Conservation (phyloP, 1,140 invertebrate species). For the Theocolax elegans region DNA sequence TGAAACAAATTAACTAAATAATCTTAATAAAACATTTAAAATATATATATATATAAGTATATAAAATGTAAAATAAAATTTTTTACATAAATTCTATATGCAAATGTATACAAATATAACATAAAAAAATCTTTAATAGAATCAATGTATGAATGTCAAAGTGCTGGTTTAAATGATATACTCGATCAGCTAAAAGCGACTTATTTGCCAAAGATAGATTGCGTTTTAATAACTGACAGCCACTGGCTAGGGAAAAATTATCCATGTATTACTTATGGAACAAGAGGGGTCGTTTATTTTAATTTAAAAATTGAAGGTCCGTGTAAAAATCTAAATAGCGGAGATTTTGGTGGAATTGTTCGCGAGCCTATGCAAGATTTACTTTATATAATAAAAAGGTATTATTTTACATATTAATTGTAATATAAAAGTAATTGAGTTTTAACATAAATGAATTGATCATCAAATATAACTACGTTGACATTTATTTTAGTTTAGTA, state of each 20-base stretch:
- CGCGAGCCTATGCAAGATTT: conserved; percentile 70
- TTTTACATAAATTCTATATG: too few relatives aligned
- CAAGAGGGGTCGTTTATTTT: conserved; percentile 74
- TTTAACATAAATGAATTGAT: too few relatives aligned
- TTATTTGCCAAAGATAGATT: conserved; percentile 71
- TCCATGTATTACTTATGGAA: conserved; percentile 75
- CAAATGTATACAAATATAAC: too few relatives aligned
- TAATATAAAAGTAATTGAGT: too few relatives aligned
- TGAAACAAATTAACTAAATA: background rate
- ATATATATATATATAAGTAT: too few relatives aligned
- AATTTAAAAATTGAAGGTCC: conserved; percentile 71
- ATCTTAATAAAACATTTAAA: too few relatives aligned
- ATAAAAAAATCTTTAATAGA: conserved; percentile 56
- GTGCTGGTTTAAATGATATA: conserved; percentile 56
- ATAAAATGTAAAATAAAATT: too few relatives aligned
- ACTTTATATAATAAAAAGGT: conserved; percentile 62
- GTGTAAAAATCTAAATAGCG: conserved; percentile 73
- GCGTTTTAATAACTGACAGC: conserved; percentile 75
- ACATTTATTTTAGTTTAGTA: conserved; percentile 53
- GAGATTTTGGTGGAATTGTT: conserved; percentile 72
- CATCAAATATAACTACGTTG: background rate
- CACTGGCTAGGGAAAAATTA: conserved; percentile 77
- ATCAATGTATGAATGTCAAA: conserved; percentile 76
- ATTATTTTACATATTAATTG: background rate
- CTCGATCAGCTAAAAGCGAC: conserved; percentile 69